A percentile compares a stretch with the other conserved stretches of the same genome.
These are phyloP conservation scores for Penaeus chinensis DNA, from an alignment of 1,140 invertebrate species.

Conservation along the genomic window DNA sequence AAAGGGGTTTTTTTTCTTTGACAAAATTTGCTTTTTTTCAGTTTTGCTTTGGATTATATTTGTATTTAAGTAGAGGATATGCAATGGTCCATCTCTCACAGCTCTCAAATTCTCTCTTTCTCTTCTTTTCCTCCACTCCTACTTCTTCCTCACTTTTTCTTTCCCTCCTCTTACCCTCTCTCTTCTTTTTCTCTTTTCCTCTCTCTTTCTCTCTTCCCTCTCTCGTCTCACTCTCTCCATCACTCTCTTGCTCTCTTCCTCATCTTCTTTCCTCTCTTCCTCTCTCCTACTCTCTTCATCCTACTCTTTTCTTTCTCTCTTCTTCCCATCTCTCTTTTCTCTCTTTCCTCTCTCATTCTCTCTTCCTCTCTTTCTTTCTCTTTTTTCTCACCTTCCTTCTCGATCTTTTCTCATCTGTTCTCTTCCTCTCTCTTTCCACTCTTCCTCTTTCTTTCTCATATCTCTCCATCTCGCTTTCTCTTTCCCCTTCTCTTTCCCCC, in stretches of 20 bases:
- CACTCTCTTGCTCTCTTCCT: neutral
- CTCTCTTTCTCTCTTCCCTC: neutral
- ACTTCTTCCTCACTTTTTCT: neutral
- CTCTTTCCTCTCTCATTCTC: neutral
- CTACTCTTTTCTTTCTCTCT: neutral
- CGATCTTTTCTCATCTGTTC: neutral
- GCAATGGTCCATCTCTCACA: neutral
- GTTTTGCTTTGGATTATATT: constrained; percentile 41
- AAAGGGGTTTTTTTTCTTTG: constrained; percentile 31
- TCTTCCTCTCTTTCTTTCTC: neutral
- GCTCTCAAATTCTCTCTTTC: too few relatives aligned
- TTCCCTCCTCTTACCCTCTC: neutral
- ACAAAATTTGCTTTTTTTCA: constrained; percentile 46
- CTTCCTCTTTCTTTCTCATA: too few relatives aligned
- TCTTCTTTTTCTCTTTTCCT: neutral
- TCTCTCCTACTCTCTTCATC: neutral
- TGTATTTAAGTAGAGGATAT: constrained; percentile 35
- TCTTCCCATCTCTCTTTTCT: neutral
- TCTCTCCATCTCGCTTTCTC: too few relatives aligned
- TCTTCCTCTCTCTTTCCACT: neutral
- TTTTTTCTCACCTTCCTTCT: neutral
- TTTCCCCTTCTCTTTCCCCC: too few relatives aligned
- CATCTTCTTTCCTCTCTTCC: neutral
- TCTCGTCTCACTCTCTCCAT: neutral
- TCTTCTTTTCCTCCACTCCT: neutral